Evolutionary conservation across 2,888 invertebrate genomes (phyloP), one percentile per base, ranked within the genome.

Genomic region (Pachycephus smyrnensis): DNA sequence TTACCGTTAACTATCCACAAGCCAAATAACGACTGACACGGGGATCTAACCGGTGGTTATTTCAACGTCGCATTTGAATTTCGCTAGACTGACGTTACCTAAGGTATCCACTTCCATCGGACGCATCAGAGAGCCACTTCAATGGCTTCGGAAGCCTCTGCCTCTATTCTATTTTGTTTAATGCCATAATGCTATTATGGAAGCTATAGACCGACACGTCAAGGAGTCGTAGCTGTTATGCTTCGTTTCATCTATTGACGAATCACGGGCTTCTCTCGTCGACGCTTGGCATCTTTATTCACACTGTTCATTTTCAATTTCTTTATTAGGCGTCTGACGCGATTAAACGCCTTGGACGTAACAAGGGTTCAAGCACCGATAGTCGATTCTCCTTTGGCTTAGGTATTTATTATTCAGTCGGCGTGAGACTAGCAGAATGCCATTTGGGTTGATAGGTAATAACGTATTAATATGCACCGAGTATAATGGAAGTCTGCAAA

Each of bases 101-200:
- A 75, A 79, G 80, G 33, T 33, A 15, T 33, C 32, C 71, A 12
- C 71, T 71, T 9, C 33, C 71, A 33, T 31, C 31, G 31, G 71
- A 32, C 71, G 55, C 55, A 55, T 55, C 55, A 9, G 15, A 55
- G 55, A 55, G 23, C 23, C 55, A 55, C 55, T 55, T 74, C 40
- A 86, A 86, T 55, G 90, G 90, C 88, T 90, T 90, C 90, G 36
- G 88, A 89, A 88, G 86, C 89, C 89, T 83, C 84, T 81, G 80
- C 82, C 23, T 80, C 88, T 87, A 89, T 87, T 87, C 89, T 89
- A 89, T 89, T 89, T 89, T 89, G 84, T 87, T 84, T 89, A 89
- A 90, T 89, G 79, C 89, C 82, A 80, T 89, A 90, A 90, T 87
- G 76, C 82, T 84, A 89, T 90, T 90, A 89, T 76, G 77, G 75